These are phyloP conservation scores for Agapornis canus DNA, from an alignment of 2,797 vertebrate genomes.

Conservation along the genomic window DNA sequence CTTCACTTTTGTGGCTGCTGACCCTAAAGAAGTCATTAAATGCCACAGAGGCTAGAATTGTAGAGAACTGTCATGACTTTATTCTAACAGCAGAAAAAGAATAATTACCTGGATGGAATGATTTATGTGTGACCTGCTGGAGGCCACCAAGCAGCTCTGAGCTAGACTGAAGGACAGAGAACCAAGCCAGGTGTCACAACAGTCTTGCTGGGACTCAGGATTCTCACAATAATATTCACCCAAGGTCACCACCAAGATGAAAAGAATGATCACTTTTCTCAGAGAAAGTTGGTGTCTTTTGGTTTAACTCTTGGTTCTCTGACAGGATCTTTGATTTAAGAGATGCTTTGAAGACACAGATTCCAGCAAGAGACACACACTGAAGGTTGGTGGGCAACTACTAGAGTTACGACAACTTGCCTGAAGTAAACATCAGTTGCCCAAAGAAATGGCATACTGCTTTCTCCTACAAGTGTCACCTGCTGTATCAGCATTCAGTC, in stretches of 20 bases:
- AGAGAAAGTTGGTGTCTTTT: not conserved
- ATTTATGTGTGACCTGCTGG: constrained; percentile 25
- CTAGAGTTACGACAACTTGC: not conserved
- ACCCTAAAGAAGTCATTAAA: constrained; percentile 1
- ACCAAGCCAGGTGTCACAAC: constrained; percentile 24
- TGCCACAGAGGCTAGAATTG: not conserved
- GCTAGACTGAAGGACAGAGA: constrained; percentile 37
- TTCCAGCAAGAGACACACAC: not conserved
- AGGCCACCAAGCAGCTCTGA: constrained; percentile 44
- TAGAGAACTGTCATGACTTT: not conserved
- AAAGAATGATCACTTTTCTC: not conserved
- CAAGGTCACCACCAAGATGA: not conserved
- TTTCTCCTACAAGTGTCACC: not conserved
- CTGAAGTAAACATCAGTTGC: not conserved
- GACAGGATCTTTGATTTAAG: not conserved
- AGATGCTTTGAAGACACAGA: not conserved
- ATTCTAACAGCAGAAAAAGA: not conserved
- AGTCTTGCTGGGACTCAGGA: not conserved
- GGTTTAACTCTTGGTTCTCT: not conserved
- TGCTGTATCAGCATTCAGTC: not conserved
- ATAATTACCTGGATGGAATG: not conserved
- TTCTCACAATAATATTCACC: not conserved
- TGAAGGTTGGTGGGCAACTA: not conserved
- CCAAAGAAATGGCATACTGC: not conserved
- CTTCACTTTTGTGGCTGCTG: not conserved